Percentiles rank a stretch among this genome's conserved stretches.
Evolutionary conservation across 2,113 vertebrate genomes (phyloP).

Genomic region (Megalops atlanticus): DNA sequence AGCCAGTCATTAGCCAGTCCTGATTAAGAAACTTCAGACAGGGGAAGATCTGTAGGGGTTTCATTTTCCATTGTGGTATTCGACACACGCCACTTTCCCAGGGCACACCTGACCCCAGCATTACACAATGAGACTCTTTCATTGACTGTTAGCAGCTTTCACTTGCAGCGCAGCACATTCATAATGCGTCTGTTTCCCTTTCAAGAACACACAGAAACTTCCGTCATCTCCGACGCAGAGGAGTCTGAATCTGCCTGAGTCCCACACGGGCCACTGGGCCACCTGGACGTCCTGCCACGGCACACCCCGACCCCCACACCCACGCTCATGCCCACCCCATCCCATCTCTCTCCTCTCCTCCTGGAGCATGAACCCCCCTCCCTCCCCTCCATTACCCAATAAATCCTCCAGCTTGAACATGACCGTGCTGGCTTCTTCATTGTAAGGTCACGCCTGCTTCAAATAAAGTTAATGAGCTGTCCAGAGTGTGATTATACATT

Average conservation of each 20-base stretch:
- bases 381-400: background rate
- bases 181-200: constrained; percentile 11
- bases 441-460: too few species aligned
- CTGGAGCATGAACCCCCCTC: background rate
- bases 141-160: too few species aligned
- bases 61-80: too few species aligned
- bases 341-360: background rate
- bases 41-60: too few species aligned
- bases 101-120: too few species aligned
- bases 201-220: constrained; percentile 47
- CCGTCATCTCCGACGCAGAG: constrained; percentile 46
- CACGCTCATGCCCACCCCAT: background rate
- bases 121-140: too few species aligned
- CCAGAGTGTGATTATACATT: too few species aligned
- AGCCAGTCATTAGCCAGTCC: too few species aligned
- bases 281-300: background rate
- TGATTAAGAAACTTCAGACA: too few species aligned
- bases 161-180: too few species aligned
- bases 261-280: background rate
- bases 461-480: too few species aligned
- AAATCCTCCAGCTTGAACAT: background rate
- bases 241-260: constrained; percentile 39
- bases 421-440: background rate
- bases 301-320: background rate
- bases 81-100: too few species aligned